Evolutionary conservation across 2,113 vertebrate species (phyloP), one percentile per base, ranked within the genome.

Genomic region (Sardina pilchardus): DNA sequence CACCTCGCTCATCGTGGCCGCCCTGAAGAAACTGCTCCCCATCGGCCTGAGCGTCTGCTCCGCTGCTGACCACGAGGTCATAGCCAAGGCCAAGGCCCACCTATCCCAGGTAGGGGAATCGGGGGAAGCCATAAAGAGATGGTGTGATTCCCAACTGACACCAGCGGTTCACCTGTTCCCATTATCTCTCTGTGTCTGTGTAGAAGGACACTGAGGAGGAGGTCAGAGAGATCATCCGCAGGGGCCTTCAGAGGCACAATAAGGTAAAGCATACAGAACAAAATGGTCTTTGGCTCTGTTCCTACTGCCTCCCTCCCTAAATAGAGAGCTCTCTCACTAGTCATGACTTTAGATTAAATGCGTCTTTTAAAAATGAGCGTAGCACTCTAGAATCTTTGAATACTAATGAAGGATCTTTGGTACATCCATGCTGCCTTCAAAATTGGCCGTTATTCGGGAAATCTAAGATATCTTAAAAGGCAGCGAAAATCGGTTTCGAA

Each of bases 141-240:
- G 71, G 34, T 12, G 34, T 30, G 71, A 36, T 78, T 71, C 26
- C 4, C 3, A 78, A 78, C 36, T 36, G 34, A 30, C 71, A 78
- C 16, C 71, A 4, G 71, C 14, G 30, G 34, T 2, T 78, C 71
- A 78, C 14, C 3, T 14, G 30, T 78, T 16, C 34, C 71, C 71
- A 16, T 78, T 78, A 16, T 78, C 71, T 36, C 14, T 47, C 45
- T 80, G 81, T 85, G 26, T 85, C 19, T 50, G 2, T 87, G 43
- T 78, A 99, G 98, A 98, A 96, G 92, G 96, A 97, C 89, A 96
- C 96, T 0, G 97, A 98, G 84, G 97, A 98, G 90, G 98, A 99
- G 91, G 96, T 99, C 81, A 93, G 94, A 88, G 96, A 97, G 81
- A 91, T 90, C 82, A 95, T 99, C 86, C 94, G 92, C 50, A 95